Evolutionary conservation across 2,888 invertebrate genomes (phyloP), one percentile per base, ranked within the genome.

Genomic region (Chloroclystis v-ata): DNA sequence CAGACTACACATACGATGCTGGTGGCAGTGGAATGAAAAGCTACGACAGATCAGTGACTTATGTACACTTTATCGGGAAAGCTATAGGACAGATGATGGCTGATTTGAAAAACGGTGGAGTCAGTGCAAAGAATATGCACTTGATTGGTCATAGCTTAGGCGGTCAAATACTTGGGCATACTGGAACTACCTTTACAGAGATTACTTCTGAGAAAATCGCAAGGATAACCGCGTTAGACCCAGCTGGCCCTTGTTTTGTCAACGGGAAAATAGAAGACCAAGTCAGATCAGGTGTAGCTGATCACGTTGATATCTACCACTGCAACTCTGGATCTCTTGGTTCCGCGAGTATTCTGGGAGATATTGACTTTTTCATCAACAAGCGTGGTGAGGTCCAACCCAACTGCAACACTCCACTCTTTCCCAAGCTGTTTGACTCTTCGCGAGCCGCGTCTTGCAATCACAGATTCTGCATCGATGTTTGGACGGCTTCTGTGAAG

Each of bases 261-360:
- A 78, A 81, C 14, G 80, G 77, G 45, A 58, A 72, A 0, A 71
- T 78, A 1, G 65, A 82, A 33, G 79, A 88, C 11, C 83, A 90
- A 56, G 67, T 92, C 0, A 79, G 89, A 38, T 77, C 85, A 12
- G 84, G 85, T 4, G 89, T 91, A 16, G 91, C 91, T 0, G 76
- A 83, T 0, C 89, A 90, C 57, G 91, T 91, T 0, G 91, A 91
- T 61, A 85, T 89, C 0, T 85, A 91, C 52, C 91, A 91, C 61
- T 91, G 91, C 20, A 90, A 90, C 53, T 88, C 88, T 46, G 91
- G 90, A 9, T 79, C 78, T 0, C 63, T 89, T 1, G 90, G 89
- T 1, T 82, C 87, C 0, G 78, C 79, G 0, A 80, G 80, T 43
- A 83, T 89, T 0, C 63, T 90, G 25, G 91, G 88, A 0, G 89